These are phyloP conservation scores for Heterodera carotae DNA, from an alignment of 1,140 invertebrate genomes.

Conservation along the genomic window DNA sequence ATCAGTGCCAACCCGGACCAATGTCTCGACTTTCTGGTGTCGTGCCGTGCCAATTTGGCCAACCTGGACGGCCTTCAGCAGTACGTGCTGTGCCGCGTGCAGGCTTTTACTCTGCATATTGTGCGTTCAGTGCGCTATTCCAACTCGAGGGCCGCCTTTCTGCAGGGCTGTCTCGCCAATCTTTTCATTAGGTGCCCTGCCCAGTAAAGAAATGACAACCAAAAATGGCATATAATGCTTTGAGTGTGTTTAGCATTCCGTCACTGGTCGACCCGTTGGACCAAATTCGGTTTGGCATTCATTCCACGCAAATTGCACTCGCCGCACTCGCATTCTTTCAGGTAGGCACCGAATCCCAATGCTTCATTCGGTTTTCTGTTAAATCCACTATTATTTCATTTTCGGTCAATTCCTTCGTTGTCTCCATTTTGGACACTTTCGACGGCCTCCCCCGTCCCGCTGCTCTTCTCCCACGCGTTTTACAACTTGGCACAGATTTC, in stretches of 20 bases:
- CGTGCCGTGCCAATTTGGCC: constrained; percentile 44
- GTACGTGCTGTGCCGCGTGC: constrained; percentile 45
- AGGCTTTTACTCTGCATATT: constrained; percentile 40
- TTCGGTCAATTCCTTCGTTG: constrained; percentile 33
- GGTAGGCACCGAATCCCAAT: too few relatives aligned
- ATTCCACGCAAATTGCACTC: constrained; percentile 84
- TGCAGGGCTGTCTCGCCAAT: constrained; percentile 85
- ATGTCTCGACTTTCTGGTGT: constrained; percentile 43
- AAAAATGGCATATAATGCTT: background rate
- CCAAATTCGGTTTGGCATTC: constrained; percentile 80
- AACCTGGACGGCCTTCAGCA: constrained; percentile 48
- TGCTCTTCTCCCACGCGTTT: background rate
- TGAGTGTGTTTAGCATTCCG: constrained; percentile 75
- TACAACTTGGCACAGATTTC: background rate
- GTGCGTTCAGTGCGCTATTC: constrained; percentile 43
- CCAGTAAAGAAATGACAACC: background rate
- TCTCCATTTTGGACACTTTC: constrained; percentile 26
- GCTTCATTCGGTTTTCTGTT: too few relatives aligned
- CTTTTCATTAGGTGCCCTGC: constrained; percentile 75
- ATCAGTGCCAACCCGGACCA: constrained; percentile 47
- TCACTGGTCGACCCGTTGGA: constrained; percentile 78
- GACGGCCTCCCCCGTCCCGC: background rate
- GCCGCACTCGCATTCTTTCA: constrained; percentile 65
- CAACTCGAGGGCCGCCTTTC: constrained; percentile 43
- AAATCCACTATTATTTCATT: background rate